These are phyloP conservation scores for Dipodomys spectabilis DNA, from an alignment of 2,113 vertebrate genomes.

Conservation along the genomic window DNA sequence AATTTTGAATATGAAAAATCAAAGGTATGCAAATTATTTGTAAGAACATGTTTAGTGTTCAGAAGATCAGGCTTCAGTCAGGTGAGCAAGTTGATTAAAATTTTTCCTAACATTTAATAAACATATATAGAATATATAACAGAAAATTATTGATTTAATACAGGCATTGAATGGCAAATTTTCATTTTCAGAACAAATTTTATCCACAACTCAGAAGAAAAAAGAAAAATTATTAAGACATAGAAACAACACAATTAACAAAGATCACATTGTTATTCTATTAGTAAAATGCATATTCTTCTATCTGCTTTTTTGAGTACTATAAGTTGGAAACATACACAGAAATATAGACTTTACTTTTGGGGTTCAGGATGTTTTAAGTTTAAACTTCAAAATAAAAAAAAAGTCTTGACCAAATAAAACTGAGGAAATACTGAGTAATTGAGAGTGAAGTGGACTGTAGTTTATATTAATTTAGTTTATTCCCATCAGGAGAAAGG, in stretches of 20 bases:
- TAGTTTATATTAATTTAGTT: neutral
- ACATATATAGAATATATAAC: neutral
- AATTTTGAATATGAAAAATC: neutral
- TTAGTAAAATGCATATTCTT: neutral
- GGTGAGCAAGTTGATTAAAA: neutral
- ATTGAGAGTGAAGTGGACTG: neutral
- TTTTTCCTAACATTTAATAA: neutral
- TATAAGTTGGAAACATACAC: neutral
- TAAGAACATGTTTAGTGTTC: neutral
- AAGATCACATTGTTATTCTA: neutral
- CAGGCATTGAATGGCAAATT: neutral
- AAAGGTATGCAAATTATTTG: neutral
- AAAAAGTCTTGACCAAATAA: neutral
- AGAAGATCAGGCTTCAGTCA: neutral
- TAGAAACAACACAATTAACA: neutral
- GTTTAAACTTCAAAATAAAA: too few relatives aligned
- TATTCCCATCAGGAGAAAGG: neutral
- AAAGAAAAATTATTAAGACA: neutral
- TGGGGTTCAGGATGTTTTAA: too few relatives aligned
- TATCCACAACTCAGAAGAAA: neutral
- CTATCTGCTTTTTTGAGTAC: neutral
- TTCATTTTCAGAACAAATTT: neutral
- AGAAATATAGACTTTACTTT: neutral
- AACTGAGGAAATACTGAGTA: neutral
- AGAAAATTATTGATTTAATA: neutral